Conservation (phyloP, 2,113 vertebrate species). For the Odobenus rosmarus region DNA sequence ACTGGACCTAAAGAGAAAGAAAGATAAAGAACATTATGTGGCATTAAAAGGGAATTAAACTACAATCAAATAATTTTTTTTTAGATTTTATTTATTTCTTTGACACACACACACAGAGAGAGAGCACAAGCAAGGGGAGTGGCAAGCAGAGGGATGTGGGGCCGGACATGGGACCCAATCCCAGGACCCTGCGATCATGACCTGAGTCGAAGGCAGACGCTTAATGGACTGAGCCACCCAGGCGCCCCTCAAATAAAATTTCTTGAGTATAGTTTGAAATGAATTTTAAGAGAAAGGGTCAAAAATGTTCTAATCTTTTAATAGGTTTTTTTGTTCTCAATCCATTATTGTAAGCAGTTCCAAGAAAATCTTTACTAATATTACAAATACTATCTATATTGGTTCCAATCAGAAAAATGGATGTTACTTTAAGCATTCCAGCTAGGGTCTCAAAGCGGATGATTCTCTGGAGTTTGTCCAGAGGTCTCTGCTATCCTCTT, state of each 20-base stretch:
- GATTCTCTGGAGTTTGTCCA: not conserved
- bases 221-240: too few species aligned
- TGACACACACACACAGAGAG: too few species aligned
- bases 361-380: conserved; percentile 6
- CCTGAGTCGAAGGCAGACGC: too few species aligned
- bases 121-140: too few species aligned
- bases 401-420: not conserved
- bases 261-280: conserved; percentile 8
- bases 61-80: not conserved
- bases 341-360: not conserved
- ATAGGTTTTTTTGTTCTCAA: conserved; percentile 29
- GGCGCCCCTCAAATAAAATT: not conserved
- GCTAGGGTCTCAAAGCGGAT: not conserved
- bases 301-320: conserved; percentile 34
- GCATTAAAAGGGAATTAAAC: conserved; percentile 30
- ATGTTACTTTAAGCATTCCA: not conserved
- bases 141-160: too few species aligned
- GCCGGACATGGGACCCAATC: too few species aligned
- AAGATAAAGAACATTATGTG: not conserved
- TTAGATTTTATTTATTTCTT: too few species aligned
- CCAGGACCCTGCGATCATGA: too few species aligned
- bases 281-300: not conserved
- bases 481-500: not conserved
- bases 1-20: not conserved
- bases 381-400: not conserved